These are phyloP conservation scores for Marronus borbonicus DNA, from an alignment of 2,888 invertebrate species.

Conservation along the genomic window DNA sequence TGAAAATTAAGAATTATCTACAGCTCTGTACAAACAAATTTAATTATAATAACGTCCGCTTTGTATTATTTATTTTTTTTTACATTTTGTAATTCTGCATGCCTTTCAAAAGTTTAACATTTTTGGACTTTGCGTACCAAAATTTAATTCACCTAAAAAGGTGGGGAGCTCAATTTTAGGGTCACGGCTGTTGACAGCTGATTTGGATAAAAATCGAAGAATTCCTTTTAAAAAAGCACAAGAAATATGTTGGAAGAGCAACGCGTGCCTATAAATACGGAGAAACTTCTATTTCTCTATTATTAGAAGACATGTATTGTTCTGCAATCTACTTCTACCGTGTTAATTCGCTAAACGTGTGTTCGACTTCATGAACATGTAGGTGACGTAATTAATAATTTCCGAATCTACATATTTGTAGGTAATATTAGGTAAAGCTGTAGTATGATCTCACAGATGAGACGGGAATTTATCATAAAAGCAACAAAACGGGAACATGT, in stretches of 20 bases:
- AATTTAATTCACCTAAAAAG: not conserved
- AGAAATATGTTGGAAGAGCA: not conserved
- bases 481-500: slow-evolving; percentile 17
- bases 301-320: slow-evolving; percentile 18
- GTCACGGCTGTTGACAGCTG: slow-evolving; percentile 1
- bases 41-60: too few species aligned
- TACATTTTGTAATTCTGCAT: too few species aligned
- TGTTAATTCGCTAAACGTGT: slow-evolving; percentile 36
- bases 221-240: not conserved
- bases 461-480: slow-evolving; percentile 16
- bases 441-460: slow-evolving; percentile 37
- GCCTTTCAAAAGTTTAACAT: too few species aligned
- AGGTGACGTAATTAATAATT: slow-evolving; percentile 45
- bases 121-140: too few species aligned
- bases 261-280: slow-evolving; percentile 21
- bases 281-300: slow-evolving; percentile 25
- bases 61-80: too few species aligned
- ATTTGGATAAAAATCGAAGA: slow-evolving; percentile 2
- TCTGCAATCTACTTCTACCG: slow-evolving; percentile 5
- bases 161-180: not conserved
- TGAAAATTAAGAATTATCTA: too few species aligned
- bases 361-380: slow-evolving; percentile 40
- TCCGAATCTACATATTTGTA: slow-evolving; percentile 44
- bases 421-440: slow-evolving; percentile 24
- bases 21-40: too few species aligned